A percentile compares a stretch with the other conserved stretches of the same genome.
These are phyloP conservation scores for Petrolisthes cinctipes DNA, from an alignment of 2,888 invertebrate genomes.

Conservation along the genomic window DNA sequence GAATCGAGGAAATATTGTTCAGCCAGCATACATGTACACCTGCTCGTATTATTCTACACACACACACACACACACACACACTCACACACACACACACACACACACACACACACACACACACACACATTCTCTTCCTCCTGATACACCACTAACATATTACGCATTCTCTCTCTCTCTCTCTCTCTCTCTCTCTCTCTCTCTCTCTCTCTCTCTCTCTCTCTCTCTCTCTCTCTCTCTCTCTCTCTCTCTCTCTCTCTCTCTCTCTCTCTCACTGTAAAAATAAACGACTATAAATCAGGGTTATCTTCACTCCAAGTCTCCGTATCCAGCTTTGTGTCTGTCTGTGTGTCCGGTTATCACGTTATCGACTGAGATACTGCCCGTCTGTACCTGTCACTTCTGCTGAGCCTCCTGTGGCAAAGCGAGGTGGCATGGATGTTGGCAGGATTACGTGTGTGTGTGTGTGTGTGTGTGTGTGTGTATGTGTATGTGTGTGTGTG, in stretches of 20 bases:
- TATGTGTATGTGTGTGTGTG: neutral
- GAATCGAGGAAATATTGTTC: too few species aligned
- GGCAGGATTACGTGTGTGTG: too few species aligned
- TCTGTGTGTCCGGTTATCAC: neutral
- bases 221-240: conserved; percentile 1
- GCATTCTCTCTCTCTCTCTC: neutral
- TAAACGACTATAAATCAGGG: neutral
- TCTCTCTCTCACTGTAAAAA: neutral
- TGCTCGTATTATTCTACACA: too few species aligned
- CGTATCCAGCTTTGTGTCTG: neutral
- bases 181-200: neutral
- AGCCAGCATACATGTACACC: neutral
- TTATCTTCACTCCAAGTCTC: neutral
- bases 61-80: neutral
- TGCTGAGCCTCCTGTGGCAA: neutral
- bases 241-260: neutral
- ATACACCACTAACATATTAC: neutral
- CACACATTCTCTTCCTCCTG: neutral
- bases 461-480: neutral
- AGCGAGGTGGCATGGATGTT: too few species aligned
- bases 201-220: neutral
- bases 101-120: neutral
- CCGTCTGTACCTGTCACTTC: neutral
- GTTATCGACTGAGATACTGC: neutral
- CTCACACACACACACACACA: neutral